Base-by-base conservation (phyloP, 2,888 invertebrate genomes). In the Monoplex corrugatus region DNA sequence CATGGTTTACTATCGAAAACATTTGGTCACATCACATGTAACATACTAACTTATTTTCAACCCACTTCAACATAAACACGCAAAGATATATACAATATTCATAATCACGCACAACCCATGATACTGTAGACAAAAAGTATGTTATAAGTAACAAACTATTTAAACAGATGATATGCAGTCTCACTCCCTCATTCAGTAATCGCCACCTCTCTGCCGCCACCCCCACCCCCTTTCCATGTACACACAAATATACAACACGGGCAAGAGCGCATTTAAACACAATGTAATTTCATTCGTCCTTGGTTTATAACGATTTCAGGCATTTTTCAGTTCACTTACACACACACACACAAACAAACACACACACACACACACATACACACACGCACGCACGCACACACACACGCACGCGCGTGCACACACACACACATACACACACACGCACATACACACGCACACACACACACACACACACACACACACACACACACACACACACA, bases 381-480 rank as follows among this genome's bases (percentile, higher is more conserved):
- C 83, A 43, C 83, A 44, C 43, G 19, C 45, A 44, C 84, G n/a
- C 45, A 84, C 43, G 28, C 45, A 45, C 45, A 84, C 43, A 43
- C 45, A 43, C 45, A 43, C 45, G 45, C 84, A 32, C 84, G 44
- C 45, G 23, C 5, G n/a, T 32, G 13, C 75, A 3, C 75, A 75
- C 75, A 75, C 75, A 35, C 75, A 35, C 75, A 75, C 75, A 28
- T 28, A 28, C 75, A 28, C 75, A 75, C n/a, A 32, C 75, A 75
- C 35, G 28, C 75, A 75, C 35, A 35, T 28, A 75, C 75, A 75
- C 75, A 75, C 75, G 28, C 75, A 75, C 75, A 75, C 75, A 75
- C 75, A 75, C 75, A 75, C 75, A 75, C 75, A 63, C 63, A 63
- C 63, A 63, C 63, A 63, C 63, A 63, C 63, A 63, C 63, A 63